Conservation (phyloP, 2,797 vertebrate genomes). For the Catharus ustulatus region DNA sequence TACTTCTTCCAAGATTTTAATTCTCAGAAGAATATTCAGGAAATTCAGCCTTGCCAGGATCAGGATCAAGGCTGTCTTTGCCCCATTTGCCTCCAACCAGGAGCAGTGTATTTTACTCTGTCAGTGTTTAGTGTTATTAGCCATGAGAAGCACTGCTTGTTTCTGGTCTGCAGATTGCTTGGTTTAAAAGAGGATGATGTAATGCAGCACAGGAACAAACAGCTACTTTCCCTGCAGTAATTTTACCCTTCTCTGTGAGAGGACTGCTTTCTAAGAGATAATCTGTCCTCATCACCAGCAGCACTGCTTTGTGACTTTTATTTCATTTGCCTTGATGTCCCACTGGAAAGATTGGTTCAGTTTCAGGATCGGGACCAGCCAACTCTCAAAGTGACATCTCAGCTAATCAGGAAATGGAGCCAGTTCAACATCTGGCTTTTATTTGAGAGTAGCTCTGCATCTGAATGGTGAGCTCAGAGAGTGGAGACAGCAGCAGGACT, state of each 20-base stretch:
- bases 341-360: slow-evolving; percentile 20
- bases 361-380: not conserved
- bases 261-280: not conserved
- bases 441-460: slow-evolving; percentile 46
- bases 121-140: not conserved
- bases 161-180: slow-evolving; percentile 10
- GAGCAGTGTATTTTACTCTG: not conserved
- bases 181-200: slow-evolving; percentile 7
- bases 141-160: not conserved
- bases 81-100: not conserved
- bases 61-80: not conserved
- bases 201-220: not conserved
- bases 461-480: slow-evolving; percentile 41
- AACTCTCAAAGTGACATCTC: slow-evolving; percentile 25
- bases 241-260: not conserved
- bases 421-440: slow-evolving; percentile 55
- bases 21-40: not conserved
- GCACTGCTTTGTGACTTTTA: not conserved
- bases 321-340: slow-evolving; percentile 28
- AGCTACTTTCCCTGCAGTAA: not conserved
- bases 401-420: slow-evolving; percentile 56
- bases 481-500: slow-evolving; percentile 1
- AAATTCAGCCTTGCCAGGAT: not conserved
- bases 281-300: slow-evolving; percentile 13
- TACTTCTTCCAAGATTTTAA: not conserved